Percentiles rank a stretch among this genome's conserved stretches.
phyloP scores from a whole-genome alignment of 2,113 vertebrate species.

The Cyprinus carpio region DNA sequence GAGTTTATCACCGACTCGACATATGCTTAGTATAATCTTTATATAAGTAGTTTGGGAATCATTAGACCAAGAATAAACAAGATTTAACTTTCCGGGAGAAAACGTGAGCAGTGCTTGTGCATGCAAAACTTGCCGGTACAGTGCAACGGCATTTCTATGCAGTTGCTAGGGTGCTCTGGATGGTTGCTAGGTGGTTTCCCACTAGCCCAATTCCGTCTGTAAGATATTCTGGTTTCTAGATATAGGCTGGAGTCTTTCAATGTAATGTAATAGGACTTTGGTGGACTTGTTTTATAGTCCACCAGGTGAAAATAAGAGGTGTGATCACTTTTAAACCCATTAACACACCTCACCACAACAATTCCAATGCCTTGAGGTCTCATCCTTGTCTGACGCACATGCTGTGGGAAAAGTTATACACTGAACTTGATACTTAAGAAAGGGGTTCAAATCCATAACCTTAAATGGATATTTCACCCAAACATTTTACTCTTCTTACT shows the following conservation, averaged over 20 bases:
- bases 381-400: not conserved
- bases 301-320: not conserved
- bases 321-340: too few species aligned
- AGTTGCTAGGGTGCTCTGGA: not conserved
- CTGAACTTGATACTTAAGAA: not conserved
- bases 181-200: not conserved
- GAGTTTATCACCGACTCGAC: not conserved
- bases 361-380: not conserved
- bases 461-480: too few species aligned
- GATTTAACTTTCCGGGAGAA: not conserved
- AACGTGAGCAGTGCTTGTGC: not conserved
- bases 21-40: not conserved
- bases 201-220: not conserved
- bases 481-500: too few species aligned
- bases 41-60: not conserved
- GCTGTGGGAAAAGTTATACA: not conserved
- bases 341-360: not conserved
- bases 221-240: not conserved
- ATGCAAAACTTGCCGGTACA: not conserved
- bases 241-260: not conserved
- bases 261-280: not conserved
- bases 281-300: not conserved
- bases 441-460: not conserved
- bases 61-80: not conserved
- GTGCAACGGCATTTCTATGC: not conserved